Evolutionary conservation across 2,888 invertebrate species (phyloP).

Genomic region (Harpalus rufipes): DNA sequence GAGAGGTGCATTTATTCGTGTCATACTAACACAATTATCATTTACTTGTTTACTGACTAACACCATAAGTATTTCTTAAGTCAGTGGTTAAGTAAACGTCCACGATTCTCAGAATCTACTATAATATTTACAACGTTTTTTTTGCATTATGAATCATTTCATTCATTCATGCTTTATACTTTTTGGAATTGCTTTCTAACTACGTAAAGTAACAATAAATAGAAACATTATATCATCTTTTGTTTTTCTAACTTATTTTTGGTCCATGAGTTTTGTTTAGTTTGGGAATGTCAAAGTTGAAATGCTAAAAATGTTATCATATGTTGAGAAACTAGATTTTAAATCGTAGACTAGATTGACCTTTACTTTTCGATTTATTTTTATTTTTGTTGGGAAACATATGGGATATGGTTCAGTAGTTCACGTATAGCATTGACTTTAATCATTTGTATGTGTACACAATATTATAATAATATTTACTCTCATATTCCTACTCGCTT

Average conservation of each 20-base stretch:
- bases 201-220: slow-evolving; percentile 23
- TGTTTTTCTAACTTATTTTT: slow-evolving; percentile 1
- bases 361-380: slow-evolving; percentile 25
- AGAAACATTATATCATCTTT: slow-evolving; percentile 24
- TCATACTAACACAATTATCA: slow-evolving; percentile 19
- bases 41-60: slow-evolving; percentile 8
- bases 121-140: slow-evolving; percentile 36
- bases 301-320: slow-evolving; percentile 12
- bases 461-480: background rate
- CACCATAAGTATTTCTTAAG: background rate
- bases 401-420: background rate
- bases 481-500: background rate
- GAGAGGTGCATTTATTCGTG: background rate
- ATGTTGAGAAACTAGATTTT: background rate
- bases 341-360: slow-evolving; percentile 15
- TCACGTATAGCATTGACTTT: background rate
- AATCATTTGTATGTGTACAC: background rate
- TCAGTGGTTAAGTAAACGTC: background rate
- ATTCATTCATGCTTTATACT: slow-evolving; percentile 15
- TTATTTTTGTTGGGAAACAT: slow-evolving; percentile 20
- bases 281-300: slow-evolving; percentile 20
- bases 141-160: slow-evolving; percentile 40
- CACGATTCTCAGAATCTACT: slow-evolving; percentile 38
- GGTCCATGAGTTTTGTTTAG: background rate
- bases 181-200: slow-evolving; percentile 24